Evolutionary conservation across 2,888 invertebrate species (phyloP).

Genomic region (Drosophila nr. medialis): DNA sequence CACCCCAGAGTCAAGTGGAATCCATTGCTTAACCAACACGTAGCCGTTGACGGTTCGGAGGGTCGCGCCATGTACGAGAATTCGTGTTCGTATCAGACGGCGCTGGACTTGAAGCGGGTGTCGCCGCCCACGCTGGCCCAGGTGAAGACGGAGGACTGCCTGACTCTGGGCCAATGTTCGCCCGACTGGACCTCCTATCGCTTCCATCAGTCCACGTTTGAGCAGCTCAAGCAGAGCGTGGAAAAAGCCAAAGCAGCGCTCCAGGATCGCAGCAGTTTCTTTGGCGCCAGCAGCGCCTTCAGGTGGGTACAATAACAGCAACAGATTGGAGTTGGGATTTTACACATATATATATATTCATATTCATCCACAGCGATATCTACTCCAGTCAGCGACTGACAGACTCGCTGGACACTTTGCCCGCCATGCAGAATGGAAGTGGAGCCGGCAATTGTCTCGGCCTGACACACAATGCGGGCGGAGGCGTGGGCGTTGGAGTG

Average conservation of each 20-base stretch:
- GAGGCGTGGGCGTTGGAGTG: constrained; percentile 61
- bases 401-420: constrained; percentile 82
- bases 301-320: constrained; percentile 84
- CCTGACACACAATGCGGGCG: constrained; percentile 77
- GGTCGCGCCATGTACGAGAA: constrained; percentile 92
- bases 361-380: constrained; percentile 79
- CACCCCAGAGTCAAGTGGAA: constrained; percentile 82
- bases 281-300: constrained; percentile 90
- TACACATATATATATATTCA: background rate
- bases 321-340: background rate
- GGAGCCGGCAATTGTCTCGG: constrained; percentile 82
- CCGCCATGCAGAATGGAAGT: constrained; percentile 79
- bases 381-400: constrained; percentile 84
- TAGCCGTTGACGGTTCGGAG: constrained; percentile 63
- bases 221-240: constrained; percentile 94
- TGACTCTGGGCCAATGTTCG: constrained; percentile 86
- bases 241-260: constrained; percentile 95
- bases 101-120: constrained; percentile 91
- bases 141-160: constrained; percentile 86
- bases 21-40: constrained; percentile 75
- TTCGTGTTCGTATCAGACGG: constrained; percentile 95
- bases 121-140: constrained; percentile 85
- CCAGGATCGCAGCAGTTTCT: constrained; percentile 89
- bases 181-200: constrained; percentile 92
- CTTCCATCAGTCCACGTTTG: constrained; percentile 94